These are phyloP conservation scores for Urosaurus nigricauda DNA, from an alignment of 2,797 vertebrate genomes.

Conservation along the genomic window DNA sequence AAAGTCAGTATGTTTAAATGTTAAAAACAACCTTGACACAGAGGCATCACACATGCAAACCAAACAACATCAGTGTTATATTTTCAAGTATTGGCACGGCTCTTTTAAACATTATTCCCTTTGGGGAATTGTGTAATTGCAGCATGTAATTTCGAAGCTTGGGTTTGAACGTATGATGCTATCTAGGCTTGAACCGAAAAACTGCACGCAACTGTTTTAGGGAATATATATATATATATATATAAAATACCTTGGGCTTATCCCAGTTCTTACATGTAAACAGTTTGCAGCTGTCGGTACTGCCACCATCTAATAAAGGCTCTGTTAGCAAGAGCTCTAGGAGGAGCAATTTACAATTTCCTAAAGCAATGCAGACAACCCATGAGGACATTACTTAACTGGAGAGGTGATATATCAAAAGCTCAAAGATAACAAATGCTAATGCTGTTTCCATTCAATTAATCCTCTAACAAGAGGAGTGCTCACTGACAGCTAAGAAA, in stretches of 20 bases:
- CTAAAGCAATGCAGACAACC: conserved; percentile 36
- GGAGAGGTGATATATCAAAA: conserved; percentile 50
- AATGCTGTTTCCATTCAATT: background rate
- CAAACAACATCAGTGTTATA: conserved; percentile 49
- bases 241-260: conserved; percentile 40
- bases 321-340: conserved; percentile 51
- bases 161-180: conserved; percentile 54
- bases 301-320: conserved; percentile 60
- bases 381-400: conserved; percentile 38
- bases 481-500: conserved; percentile 30
- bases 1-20: conserved; percentile 6
- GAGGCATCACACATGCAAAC: conserved; percentile 35
- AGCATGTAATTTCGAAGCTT: conserved; percentile 65
- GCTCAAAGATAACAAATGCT: background rate
- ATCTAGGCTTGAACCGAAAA: conserved; percentile 61
- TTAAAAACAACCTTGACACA: conserved; percentile 40
- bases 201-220: conserved; percentile 56
- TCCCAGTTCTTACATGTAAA: conserved; percentile 67
- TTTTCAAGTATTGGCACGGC: conserved; percentile 48
- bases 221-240: no score
- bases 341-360: conserved; percentile 54
- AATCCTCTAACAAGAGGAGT: background rate
- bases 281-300: conserved; percentile 70
- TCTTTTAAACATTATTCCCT: conserved; percentile 49
- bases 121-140: conserved; percentile 59